These are phyloP conservation scores for Melanocharis versteri DNA, from an alignment of 2,113 vertebrate genomes.

Conservation along the genomic window DNA sequence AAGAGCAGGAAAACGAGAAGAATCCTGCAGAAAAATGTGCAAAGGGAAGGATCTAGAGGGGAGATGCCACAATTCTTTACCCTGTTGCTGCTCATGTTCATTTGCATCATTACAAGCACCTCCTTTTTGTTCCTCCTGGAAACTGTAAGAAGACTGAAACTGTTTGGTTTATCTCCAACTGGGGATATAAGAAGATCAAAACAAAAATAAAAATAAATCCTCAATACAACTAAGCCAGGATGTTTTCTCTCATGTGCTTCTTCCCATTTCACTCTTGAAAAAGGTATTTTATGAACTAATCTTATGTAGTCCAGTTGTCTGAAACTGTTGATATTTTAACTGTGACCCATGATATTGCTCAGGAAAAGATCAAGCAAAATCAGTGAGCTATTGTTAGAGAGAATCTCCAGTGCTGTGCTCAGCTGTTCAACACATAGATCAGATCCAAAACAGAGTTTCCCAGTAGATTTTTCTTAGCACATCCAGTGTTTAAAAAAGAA, in stretches of 20 bases:
- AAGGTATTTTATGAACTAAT: not conserved
- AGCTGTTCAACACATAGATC: not conserved
- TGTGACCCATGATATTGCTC: not conserved
- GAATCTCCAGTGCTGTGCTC: not conserved
- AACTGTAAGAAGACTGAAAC: not conserved
- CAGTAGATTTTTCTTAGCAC: not conserved
- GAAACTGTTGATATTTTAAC: not conserved
- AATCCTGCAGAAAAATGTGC: not conserved
- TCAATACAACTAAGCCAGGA: not conserved
- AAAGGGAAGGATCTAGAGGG: not conserved
- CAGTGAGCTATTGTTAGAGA: not conserved
- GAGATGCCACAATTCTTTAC: not conserved
- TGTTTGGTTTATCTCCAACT: not conserved
- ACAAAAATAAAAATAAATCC: not conserved
- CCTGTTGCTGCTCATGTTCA: fast-evolving
- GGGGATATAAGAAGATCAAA: not conserved
- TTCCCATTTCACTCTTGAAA: not conserved
- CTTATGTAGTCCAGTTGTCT: not conserved
- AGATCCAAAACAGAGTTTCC: not conserved
- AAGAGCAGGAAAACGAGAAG: not conserved
- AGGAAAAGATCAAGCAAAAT: not conserved
- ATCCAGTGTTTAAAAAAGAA: not conserved
- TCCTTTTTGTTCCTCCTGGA: not conserved
- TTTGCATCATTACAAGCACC: not conserved
- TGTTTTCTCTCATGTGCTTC: fast-evolving